phyloP scores from a whole-genome alignment of 2,888 invertebrate species.

The Clostera curtula region DNA sequence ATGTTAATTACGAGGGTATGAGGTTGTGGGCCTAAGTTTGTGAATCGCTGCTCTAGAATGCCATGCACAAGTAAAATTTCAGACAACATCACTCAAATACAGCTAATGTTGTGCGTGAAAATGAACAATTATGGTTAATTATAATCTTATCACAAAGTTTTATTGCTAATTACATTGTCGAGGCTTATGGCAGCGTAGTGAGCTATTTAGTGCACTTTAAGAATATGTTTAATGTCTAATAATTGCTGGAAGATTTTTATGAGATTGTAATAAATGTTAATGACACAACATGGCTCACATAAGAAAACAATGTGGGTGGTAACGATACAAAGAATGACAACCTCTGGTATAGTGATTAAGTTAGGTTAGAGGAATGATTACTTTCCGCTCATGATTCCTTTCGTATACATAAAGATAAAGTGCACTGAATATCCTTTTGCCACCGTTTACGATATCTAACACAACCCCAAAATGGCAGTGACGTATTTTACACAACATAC shows the following conservation, averaged over 20 bases:
- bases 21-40: too few relatives aligned
- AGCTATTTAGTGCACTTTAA: slow-evolving; percentile 4
- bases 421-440: too few relatives aligned
- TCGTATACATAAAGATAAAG: too few relatives aligned
- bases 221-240: not conserved
- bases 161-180: slow-evolving; percentile 61
- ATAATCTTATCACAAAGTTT: slow-evolving; percentile 59
- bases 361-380: too few relatives aligned
- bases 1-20: too few relatives aligned
- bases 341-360: too few relatives aligned
- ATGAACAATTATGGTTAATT: slow-evolving; percentile 33
- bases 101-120: slow-evolving; percentile 46
- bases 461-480: slow-evolving; percentile 21
- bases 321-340: too few relatives aligned
- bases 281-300: too few relatives aligned
- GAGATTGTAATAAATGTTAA: too few relatives aligned
- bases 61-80: slow-evolving; percentile 23
- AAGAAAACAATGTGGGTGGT: too few relatives aligned
- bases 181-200: slow-evolving; percentile 22
- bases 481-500: slow-evolving; percentile 26
- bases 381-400: too few relatives aligned
- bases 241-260: not conserved
- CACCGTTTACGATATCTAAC: slow-evolving; percentile 7
- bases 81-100: slow-evolving; percentile 26
- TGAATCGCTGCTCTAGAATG: too few relatives aligned